Evolutionary conservation across 2,113 vertebrate genomes (phyloP).

Genomic region (Benitochromis conjunctus): DNA sequence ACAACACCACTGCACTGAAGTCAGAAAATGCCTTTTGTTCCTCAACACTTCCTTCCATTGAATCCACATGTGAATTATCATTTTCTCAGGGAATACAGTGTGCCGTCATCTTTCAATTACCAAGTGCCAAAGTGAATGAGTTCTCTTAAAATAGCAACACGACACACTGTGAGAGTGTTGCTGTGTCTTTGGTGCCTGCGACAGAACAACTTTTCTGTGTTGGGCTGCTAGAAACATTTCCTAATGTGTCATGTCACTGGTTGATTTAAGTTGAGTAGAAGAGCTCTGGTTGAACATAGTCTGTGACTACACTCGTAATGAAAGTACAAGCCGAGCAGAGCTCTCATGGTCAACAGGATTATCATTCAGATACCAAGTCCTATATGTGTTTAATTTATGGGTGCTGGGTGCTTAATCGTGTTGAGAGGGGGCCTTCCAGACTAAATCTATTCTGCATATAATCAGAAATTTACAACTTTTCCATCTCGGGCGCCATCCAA

Average conservation of each 20-base stretch:
- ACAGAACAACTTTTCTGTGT: constrained; percentile 22
- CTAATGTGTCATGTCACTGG: constrained; percentile 22
- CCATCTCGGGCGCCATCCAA: constrained; percentile 52
- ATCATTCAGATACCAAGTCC: constrained; percentile 49
- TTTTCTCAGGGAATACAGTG: constrained; percentile 57
- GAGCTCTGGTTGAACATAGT: constrained; percentile 25
- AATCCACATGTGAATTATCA: constrained; percentile 59
- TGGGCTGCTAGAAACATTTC: constrained; percentile 23
- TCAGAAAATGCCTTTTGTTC: constrained; percentile 73
- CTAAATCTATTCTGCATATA: constrained; percentile 66
- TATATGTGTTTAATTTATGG: constrained; percentile 75
- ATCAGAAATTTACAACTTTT: constrained; percentile 70
- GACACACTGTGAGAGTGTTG: constrained; percentile 30
- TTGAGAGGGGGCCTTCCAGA: constrained; percentile 42
- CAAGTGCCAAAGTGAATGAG: constrained; percentile 42
- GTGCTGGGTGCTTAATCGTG: constrained; percentile 60
- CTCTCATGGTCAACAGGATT: constrained; percentile 62
- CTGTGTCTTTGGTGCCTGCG: constrained; percentile 14
- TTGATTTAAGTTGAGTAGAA: constrained; percentile 23
- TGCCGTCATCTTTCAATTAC: constrained; percentile 61
- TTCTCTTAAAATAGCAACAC: constrained; percentile 62
- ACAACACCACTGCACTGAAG: constrained; percentile 5
- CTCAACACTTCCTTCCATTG: constrained; percentile 73
- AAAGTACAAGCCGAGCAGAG: constrained; percentile 45
- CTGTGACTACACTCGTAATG: constrained; percentile 18